These are phyloP conservation scores for Enteromius unitaeniatus DNA, from an alignment of 2,797 vertebrate genomes.

Conservation along the genomic window DNA sequence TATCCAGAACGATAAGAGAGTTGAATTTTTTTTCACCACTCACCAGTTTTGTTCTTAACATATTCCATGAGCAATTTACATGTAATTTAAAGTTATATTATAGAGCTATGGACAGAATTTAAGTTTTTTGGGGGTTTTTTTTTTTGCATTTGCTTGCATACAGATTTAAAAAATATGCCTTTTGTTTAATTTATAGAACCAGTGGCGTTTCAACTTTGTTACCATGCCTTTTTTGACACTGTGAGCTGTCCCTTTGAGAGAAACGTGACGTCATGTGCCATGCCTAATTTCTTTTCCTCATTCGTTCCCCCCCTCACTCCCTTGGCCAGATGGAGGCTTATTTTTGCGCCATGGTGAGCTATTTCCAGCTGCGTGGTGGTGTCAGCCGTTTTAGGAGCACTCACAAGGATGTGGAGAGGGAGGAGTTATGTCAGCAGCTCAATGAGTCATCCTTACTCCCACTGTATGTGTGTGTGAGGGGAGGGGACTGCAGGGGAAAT, in stretches of 20 bases:
- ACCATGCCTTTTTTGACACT: not conserved
- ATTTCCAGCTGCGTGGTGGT: slow-evolving; percentile 56
- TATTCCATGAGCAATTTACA: not conserved
- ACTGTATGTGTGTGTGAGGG: slow-evolving; percentile 50
- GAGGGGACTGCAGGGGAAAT: slow-evolving; percentile 42
- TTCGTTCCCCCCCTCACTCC: slow-evolving; percentile 45
- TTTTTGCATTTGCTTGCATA: not conserved
- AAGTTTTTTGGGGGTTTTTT: too few species aligned
- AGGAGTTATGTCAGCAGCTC: slow-evolving; percentile 66
- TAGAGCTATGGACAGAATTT: not conserved
- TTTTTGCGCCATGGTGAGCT: slow-evolving; percentile 47
- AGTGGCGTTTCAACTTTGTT: not conserved
- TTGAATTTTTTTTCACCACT: not conserved
- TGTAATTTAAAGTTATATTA: not conserved
- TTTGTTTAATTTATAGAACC: not conserved
- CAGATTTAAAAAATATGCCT: not conserved
- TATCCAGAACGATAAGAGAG: not conserved
- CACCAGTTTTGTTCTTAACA: not conserved
- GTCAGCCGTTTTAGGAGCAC: slow-evolving; percentile 59
- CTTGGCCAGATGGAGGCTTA: slow-evolving; percentile 40
- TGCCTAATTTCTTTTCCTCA: slow-evolving; percentile 41
- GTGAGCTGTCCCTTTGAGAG: slow-evolving; percentile 5
- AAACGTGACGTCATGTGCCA: slow-evolving; percentile 55
- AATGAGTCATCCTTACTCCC: slow-evolving; percentile 69
- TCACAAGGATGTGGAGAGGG: slow-evolving; percentile 67